Evolutionary conservation across 2,797 vertebrate species (phyloP).

Genomic region (Myripristis jacobus): DNA sequence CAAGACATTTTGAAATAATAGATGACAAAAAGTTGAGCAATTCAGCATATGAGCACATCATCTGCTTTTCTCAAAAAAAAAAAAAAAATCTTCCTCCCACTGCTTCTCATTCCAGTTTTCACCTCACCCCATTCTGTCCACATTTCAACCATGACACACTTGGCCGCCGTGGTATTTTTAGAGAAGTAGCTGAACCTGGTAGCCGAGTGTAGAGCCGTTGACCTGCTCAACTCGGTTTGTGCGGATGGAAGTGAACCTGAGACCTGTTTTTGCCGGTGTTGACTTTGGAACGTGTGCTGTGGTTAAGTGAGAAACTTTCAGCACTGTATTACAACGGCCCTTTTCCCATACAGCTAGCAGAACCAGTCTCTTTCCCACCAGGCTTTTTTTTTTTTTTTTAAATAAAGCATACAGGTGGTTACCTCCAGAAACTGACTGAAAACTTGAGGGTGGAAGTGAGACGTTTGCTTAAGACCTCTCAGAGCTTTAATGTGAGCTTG

Average conservation of each 20-base stretch:
- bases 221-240: conserved; percentile 52
- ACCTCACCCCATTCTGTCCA: conserved; percentile 25
- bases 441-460: conserved; percentile 15
- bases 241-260: conserved; percentile 56
- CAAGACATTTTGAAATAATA: conserved; percentile 23
- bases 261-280: conserved; percentile 54
- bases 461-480: conserved; percentile 36
- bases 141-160: conserved; percentile 47
- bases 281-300: conserved; percentile 59
- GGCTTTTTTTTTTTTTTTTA: conserved; percentile 15
- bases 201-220: conserved; percentile 53
- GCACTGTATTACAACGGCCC: conserved; percentile 22
- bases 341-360: conserved; percentile 49
- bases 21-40: conserved; percentile 13
- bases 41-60: conserved; percentile 7
- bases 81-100: conserved; percentile 15
- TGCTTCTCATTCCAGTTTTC: conserved; percentile 25
- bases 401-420: conserved; percentile 39
- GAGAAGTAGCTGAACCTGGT: conserved; percentile 42
- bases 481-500: conserved; percentile 44
- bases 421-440: conserved; percentile 24
- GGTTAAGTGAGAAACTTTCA: conserved; percentile 44
- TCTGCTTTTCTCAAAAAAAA: conserved; percentile 42
- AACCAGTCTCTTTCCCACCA: neutral
- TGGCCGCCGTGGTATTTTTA: conserved; percentile 47